Evolutionary conservation across 2,797 vertebrate species (phyloP), one percentile per base, ranked within the genome.

Genomic region (Crenichthys baileyi): DNA sequence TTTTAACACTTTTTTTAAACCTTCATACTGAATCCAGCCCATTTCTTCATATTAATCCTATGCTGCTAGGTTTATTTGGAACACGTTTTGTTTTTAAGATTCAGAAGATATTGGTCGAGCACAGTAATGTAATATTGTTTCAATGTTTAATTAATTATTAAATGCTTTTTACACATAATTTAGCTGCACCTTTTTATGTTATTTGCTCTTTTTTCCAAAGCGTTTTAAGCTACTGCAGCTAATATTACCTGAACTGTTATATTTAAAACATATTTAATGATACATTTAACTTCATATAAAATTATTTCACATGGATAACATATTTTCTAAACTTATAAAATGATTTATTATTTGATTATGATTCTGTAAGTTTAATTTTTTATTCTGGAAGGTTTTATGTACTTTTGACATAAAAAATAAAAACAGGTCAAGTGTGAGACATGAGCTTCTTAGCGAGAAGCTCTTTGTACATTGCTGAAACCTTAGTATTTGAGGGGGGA

Each of bases 381-480:
- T 61, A 46, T 20, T 65, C 6, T 65, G 18, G 18, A 65, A 7
- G 3, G 16, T 65, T 65, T 65, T 70, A 15, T 46, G 41, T 70
- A 46, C 2, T 26, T 18, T 46, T 70, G 41, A 26, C n/a, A 15
- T 7, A 3, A 46, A 70, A 48, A 46, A 26, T 26, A 70, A 46
- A 70, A 26, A 70, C 12, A 26, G 67, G 24, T 48, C 41, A 46
- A 68, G 41, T 46, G 41, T 44, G 41, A n/a, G 12, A n/a, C 5
- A n/a, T 46, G 65, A 20, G 13, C 44, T n/a, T 70, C n/a, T 46
- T 70, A 13, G 26, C 67, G 26, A 26, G 16, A 70, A 24, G 41
- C 39, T 68, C 65, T 68, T 68, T 68, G 39, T 68, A 15, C 22
- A n/a, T 65, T 68, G 22, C 24, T 70, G 41, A 70, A 70, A 46